phyloP scores from a whole-genome alignment of 2,888 invertebrate species.

The Schizotus pectinicornis region DNA sequence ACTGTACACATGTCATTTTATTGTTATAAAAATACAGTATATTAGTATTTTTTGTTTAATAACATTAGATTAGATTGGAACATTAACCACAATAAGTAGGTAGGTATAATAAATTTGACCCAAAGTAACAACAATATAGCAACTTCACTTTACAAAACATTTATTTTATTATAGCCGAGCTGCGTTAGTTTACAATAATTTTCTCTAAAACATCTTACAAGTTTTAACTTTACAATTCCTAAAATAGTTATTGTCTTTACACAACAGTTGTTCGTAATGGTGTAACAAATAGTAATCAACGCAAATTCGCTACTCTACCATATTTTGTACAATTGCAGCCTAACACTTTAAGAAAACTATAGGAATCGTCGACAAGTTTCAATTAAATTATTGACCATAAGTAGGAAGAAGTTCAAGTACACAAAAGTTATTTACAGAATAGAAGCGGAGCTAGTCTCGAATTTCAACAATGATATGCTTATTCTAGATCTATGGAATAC shows the following conservation, averaged over 20 bases:
- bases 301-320: conserved; percentile 37
- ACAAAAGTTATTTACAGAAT: conserved; percentile 25
- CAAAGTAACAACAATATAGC: too few relatives aligned
- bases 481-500: conserved; percentile 47
- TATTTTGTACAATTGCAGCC: conserved; percentile 39
- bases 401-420: conserved; percentile 55
- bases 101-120: too few relatives aligned
- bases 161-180: too few relatives aligned
- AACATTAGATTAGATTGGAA: too few relatives aligned
- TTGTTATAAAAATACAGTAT: too few relatives aligned
- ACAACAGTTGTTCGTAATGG: conserved; percentile 54
- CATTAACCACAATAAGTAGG: too few relatives aligned
- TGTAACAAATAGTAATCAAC: conserved; percentile 37
- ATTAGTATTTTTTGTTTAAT: too few relatives aligned
- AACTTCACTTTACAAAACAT: too few relatives aligned
- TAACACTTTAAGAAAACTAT: conserved; percentile 28
- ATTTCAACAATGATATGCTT: conserved; percentile 49
- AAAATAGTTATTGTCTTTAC: conserved; percentile 60
- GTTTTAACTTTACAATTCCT: conserved; percentile 42
- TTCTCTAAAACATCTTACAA: conserved; percentile 12
- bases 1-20: too few relatives aligned
- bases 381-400: conserved; percentile 57
- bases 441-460: conserved; percentile 29
- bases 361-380: conserved; percentile 28
- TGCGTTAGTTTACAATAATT: too few relatives aligned